Evolutionary conservation across 2,888 invertebrate species (phyloP), one percentile per base, ranked within the genome.

Genomic region (Pheosia gnoma): DNA sequence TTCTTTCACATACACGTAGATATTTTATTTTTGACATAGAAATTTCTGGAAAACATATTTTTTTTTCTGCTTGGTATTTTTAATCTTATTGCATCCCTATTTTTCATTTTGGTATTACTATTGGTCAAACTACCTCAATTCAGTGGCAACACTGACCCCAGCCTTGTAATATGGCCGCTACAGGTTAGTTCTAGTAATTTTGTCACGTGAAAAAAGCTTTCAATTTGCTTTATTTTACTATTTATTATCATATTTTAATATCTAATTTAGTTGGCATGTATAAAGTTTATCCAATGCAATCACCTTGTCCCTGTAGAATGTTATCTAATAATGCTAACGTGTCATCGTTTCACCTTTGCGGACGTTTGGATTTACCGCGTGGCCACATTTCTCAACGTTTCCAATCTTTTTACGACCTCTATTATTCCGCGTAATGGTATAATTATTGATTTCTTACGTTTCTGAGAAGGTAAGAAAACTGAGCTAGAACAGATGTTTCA

Each of bases 91-190:
- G 47, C n/a, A 47, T 9, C 9, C 45, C 13, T 41, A 1, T 59
- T 55, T 56, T 61, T 47, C 56, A 58, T 51, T 59, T 54, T 68
- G 67, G 65, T 60, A 60, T 60, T 47, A 63, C 54, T 55, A 41
- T 55, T 39, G 61, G 70, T 67, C 74, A 70, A 74, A 73, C 67
- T 72, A 63, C 62, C 60, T 62, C 61, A 60, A 68, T 72, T 79
- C 78, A 85, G 85, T 92, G 92, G 93, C 91, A 93, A 88, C 91
- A 90, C 87, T 79, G 82, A 85, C 86, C 86, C 85, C 89, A 90
- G 94, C 94, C 94, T 92, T 94, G 91, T 94, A 95, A 95, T 94
- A 96, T 96, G 96, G 95, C 96, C 95, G 95, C 95, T 93, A 91
- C 95, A 95, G 96, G 96, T 96, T 95, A 94, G 95, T 95, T 89